Conservation (phyloP, 2,797 vertebrate genomes). For the Scarus forsteni region DNA sequence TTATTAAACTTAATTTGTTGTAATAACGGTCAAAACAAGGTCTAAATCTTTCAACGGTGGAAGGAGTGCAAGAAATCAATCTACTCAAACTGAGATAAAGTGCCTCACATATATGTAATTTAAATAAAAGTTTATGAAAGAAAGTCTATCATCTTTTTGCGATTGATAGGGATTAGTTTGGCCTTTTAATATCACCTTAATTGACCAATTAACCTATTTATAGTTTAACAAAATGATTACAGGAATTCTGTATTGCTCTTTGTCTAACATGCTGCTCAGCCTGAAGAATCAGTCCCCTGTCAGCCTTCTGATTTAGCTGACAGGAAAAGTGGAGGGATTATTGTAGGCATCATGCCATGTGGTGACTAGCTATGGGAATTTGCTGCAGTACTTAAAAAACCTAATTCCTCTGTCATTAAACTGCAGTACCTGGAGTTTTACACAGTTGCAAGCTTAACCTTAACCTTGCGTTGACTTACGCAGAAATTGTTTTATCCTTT, state of each 20-base stretch:
- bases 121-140: no score
- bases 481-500: slow-evolving; percentile 39
- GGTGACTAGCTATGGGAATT: not conserved
- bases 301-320: slow-evolving; percentile 4
- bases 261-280: not conserved
- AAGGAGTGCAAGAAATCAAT: no score
- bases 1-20: no score
- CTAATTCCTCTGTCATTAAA: not conserved
- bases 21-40: no score
- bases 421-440: not conserved
- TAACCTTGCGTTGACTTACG: slow-evolving; percentile 36
- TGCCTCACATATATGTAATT: no score
- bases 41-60: no score
- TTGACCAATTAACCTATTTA: not conserved
- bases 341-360: slow-evolving; percentile 4
- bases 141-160: no score
- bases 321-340: slow-evolving; percentile 6
- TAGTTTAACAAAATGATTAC: not conserved
- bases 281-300: slow-evolving; percentile 5
- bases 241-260: not conserved
- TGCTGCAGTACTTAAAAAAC: not conserved
- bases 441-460: slow-evolving; percentile 13
- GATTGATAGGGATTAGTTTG: not conserved
- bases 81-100: no score
- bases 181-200: not conserved